Evolutionary conservation across 2,797 vertebrate genomes (phyloP).

Genomic region (Oreortyx pictus): DNA sequence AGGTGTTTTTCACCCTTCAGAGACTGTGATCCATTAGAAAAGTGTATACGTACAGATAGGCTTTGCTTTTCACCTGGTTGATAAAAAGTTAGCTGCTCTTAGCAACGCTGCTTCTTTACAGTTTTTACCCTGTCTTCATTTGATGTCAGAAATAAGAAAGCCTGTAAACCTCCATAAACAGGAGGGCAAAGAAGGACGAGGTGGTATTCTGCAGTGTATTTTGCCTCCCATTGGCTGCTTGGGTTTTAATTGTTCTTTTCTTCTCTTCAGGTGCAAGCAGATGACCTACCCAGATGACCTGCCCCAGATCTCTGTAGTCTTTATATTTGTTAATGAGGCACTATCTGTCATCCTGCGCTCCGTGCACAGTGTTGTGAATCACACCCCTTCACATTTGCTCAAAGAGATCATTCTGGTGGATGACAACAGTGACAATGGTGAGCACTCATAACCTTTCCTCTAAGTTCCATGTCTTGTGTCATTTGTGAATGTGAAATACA

Average conservation of each 20-base stretch:
- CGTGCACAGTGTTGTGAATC: constrained; percentile 97
- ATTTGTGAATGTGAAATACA: neutral
- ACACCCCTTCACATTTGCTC: constrained; percentile 93
- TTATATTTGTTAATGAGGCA: constrained; percentile 97
- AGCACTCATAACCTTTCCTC: fast-evolving
- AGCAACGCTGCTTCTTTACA: neutral
- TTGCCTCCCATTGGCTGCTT: neutral
- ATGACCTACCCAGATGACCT: constrained; percentile 87
- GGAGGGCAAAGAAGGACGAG: neutral
- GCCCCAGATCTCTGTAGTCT: constrained; percentile 96
- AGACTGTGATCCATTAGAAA: neutral
- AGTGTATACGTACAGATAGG: neutral
- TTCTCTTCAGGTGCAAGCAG: constrained; percentile 87
- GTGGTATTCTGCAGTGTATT: neutral
- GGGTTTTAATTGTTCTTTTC: neutral
- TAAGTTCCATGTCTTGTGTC: fast-evolving
- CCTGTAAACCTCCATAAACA: fast-evolving
- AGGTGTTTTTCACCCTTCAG: neutral
- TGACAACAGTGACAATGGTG: constrained; percentile 97
- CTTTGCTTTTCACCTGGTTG: neutral
- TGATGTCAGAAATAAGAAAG: neutral
- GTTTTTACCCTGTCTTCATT: neutral
- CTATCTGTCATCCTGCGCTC: constrained; percentile 96
- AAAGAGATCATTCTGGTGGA: constrained; percentile 98
- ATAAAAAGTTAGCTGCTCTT: neutral